phyloP scores from a whole-genome alignment of 2,888 invertebrate genomes.

The Argyresthia goedartella region DNA sequence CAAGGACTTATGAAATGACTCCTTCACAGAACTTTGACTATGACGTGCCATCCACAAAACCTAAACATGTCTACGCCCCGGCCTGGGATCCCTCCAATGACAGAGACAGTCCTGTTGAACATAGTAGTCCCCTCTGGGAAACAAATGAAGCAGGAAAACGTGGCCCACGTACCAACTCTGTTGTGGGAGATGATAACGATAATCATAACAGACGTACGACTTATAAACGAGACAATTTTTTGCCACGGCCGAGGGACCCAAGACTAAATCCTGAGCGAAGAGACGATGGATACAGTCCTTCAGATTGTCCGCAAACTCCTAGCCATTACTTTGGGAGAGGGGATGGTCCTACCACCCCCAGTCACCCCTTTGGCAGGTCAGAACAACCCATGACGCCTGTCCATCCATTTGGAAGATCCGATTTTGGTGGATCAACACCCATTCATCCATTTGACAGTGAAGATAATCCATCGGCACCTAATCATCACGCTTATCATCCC shows the following conservation, averaged over 20 bases:
- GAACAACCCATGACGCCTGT: conserved; percentile 21
- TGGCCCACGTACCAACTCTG: neutral
- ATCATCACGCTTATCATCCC: conserved; percentile 14
- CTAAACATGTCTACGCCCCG: conserved; percentile 43
- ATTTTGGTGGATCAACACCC: conserved; percentile 18
- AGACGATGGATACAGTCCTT: neutral
- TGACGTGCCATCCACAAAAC: conserved; percentile 25
- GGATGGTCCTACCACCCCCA: conserved; percentile 21
- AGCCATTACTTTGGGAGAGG: conserved; percentile 7
- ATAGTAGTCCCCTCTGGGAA: neutral
- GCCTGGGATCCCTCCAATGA: conserved; percentile 9
- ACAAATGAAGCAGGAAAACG: neutral
- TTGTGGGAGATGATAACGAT: neutral
- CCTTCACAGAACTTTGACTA: conserved; percentile 31
- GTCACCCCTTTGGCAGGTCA: conserved; percentile 18
- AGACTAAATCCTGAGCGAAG: neutral
- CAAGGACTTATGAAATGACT: conserved; percentile 32
- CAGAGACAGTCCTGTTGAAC: neutral
- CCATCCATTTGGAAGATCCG: conserved; percentile 22
- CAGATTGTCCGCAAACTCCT: conserved; percentile 5
- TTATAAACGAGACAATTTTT: neutral
- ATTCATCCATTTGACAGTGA: conserved; percentile 11
- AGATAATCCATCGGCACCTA: conserved; percentile 18
- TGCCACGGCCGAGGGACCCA: neutral
- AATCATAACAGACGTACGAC: neutral